A percentile compares a stretch with the other conserved stretches of the same genome.
phyloP scores from a whole-genome alignment of 1,140 invertebrate species.

The Homarus americanus region DNA sequence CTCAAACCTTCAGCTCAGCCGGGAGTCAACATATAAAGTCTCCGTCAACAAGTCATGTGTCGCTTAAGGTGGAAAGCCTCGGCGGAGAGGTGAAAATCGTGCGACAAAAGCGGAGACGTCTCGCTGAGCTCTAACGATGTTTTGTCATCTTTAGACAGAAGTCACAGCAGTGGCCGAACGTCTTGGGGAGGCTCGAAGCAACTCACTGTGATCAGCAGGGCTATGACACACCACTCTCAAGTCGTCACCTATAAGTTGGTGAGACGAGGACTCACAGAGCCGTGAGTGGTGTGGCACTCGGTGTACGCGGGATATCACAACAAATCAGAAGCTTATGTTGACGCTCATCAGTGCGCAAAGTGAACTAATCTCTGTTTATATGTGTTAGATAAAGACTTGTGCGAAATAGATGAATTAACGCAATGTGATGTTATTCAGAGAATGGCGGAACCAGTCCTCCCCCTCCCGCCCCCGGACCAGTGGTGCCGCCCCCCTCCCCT shows the following conservation, averaged over 20 bases:
- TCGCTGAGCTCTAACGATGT: not conserved
- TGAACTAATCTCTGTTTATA: not conserved
- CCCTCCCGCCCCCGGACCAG: not conserved
- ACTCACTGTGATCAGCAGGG: too few species aligned
- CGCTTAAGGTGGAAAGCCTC: not conserved
- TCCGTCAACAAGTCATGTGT: too few species aligned
- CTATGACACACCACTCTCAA: too few species aligned
- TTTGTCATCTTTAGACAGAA: not conserved
- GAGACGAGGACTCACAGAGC: conserved; percentile 17
- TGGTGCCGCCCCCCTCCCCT: not conserved
- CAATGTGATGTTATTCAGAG: not conserved
- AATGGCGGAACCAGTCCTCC: not conserved
- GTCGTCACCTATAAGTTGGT: too few species aligned
- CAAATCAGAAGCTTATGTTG: not conserved
- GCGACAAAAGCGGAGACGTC: not conserved
- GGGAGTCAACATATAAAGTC: conserved; percentile 46
- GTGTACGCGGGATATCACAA: conserved; percentile 1
- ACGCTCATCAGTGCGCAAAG: not conserved
- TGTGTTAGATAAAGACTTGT: not conserved
- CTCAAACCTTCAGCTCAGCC: conserved; percentile 78
- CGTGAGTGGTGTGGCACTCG: conserved; percentile 21
- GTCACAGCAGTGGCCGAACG: not conserved
- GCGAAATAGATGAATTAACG: not conserved
- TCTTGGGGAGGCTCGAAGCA: not conserved
- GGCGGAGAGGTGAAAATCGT: too few species aligned